phyloP scores from a whole-genome alignment of 2,113 vertebrate species.

The Bubo bubo region DNA sequence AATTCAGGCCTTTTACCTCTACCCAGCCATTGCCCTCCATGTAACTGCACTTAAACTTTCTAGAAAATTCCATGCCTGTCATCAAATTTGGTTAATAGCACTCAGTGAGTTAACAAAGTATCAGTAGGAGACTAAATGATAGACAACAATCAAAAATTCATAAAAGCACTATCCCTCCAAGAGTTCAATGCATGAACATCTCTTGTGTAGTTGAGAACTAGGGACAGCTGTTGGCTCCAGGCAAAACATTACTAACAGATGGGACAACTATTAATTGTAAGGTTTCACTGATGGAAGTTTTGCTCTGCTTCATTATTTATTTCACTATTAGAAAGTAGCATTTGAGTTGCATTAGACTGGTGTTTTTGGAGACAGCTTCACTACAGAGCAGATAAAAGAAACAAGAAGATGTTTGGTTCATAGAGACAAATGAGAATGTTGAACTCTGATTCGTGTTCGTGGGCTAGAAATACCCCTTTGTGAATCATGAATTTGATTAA shows the following conservation, averaged over 20 bases:
- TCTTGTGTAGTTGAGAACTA: not conserved
- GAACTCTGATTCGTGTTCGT: not conserved
- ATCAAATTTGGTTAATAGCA: not conserved
- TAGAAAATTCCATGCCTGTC: not conserved
- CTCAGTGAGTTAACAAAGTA: not conserved
- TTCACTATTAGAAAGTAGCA: not conserved
- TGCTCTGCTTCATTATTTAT: not conserved
- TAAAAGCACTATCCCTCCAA: not conserved
- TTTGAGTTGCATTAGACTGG: accelerated
- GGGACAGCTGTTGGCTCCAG: conserved; percentile 41
- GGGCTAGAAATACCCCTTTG: not conserved
- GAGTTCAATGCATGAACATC: not conserved
- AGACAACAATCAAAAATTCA: not conserved
- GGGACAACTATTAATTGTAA: conserved; percentile 13
- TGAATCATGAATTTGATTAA: not conserved
- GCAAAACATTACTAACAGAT: conserved; percentile 36
- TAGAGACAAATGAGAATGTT: not conserved
- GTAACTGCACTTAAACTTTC: not conserved
- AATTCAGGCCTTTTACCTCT: not conserved
- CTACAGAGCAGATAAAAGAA: not conserved
- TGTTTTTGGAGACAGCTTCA: not conserved
- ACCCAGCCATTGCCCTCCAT: not conserved
- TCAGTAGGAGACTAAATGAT: not conserved
- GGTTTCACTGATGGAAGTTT: not conserved
- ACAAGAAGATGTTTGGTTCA: not conserved